These are phyloP conservation scores for Sarcophaga bullata DNA, from an alignment of 1,140 invertebrate genomes.

Conservation along the genomic window DNA sequence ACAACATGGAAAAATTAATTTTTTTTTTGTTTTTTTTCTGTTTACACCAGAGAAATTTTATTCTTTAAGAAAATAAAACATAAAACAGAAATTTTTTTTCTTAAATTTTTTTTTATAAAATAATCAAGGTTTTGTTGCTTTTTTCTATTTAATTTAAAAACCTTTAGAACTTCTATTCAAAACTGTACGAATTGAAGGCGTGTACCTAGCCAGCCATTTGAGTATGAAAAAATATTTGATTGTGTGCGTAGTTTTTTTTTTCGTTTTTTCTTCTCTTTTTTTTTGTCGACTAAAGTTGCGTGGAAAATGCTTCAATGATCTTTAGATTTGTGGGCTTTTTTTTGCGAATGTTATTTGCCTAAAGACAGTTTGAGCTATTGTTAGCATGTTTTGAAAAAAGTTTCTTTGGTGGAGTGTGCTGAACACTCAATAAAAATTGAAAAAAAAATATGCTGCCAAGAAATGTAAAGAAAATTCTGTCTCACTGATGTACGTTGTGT, in stretches of 20 bases:
- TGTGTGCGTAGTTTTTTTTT: no score
- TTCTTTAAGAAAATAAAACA: neutral
- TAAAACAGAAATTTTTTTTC: neutral
- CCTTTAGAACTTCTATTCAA: neutral
- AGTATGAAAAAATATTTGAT: neutral
- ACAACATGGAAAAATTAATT: neutral
- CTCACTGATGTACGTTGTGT: no score
- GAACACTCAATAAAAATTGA: no score
- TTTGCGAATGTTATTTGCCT: no score
- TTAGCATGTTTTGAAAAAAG: no score
- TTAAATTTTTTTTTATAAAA: neutral
- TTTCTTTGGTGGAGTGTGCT: no score
- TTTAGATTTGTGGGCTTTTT: neutral
- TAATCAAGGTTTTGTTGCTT: neutral
- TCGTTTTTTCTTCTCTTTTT: no score
- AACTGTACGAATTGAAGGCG: constrained; percentile 28
- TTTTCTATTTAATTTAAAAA: neutral
- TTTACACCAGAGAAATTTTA: constrained; percentile 23
- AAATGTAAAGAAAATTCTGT: no score
- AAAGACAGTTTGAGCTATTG: no score
- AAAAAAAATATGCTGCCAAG: no score
- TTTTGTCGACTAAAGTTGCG: neutral
- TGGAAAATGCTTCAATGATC: constrained; percentile 41
- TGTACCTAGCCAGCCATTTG: neutral
- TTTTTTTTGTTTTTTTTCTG: neutral